Evolutionary conservation across 2,888 invertebrate genomes (phyloP).

Genomic region (Artemia sp.): DNA sequence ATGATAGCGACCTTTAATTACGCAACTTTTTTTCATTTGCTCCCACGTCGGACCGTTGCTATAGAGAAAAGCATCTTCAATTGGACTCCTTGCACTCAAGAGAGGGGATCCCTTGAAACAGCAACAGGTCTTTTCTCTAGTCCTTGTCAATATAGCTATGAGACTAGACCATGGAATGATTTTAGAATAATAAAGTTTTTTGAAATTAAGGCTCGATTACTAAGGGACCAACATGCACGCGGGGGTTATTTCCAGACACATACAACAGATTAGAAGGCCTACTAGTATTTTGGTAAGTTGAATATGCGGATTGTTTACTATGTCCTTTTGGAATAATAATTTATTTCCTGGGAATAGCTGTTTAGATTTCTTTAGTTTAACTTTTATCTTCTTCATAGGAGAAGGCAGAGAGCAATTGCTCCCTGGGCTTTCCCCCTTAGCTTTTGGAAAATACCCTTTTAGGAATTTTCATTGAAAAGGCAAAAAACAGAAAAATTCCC

Average conservation of each 20-base stretch:
- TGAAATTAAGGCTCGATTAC: not conserved
- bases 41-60: not conserved
- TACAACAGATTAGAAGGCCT: not conserved
- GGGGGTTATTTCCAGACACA: constrained; percentile 1
- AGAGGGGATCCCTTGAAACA: not conserved
- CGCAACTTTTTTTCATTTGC: no score
- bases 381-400: no score
- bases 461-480: no score
- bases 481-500: no score
- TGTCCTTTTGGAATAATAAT: no score
- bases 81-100: not conserved
- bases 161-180: not conserved
- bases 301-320: not conserved
- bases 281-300: constrained; percentile 1
- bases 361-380: no score
- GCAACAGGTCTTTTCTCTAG: constrained; percentile 7
- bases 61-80: not conserved
- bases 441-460: no score
- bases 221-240: constrained; percentile 7
- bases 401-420: no score
- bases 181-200: not conserved
- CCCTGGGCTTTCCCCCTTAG: no score
- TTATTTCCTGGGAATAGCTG: no score
- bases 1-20: no score
- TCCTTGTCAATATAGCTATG: constrained; percentile 6